phyloP scores from a whole-genome alignment of 2,888 invertebrate genomes.

The Scotopteryx bipunctaria region DNA sequence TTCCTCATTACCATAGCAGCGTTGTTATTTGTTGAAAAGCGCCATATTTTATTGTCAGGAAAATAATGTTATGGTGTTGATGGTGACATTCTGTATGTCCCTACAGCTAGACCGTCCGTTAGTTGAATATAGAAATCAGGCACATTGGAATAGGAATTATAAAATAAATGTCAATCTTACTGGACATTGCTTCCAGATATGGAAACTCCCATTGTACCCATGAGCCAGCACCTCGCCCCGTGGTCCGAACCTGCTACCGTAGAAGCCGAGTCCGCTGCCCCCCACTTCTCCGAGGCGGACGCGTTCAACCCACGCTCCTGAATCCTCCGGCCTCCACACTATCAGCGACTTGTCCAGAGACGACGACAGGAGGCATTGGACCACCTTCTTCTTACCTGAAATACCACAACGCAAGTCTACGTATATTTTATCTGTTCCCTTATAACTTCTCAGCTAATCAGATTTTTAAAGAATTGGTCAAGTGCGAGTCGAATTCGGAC shows the following conservation, averaged over 20 bases:
- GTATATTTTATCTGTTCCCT: too few relatives aligned
- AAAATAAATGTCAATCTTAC: constrained; percentile 47
- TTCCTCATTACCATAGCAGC: too few relatives aligned
- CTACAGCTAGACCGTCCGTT: too few relatives aligned
- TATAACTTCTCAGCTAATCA: too few relatives aligned
- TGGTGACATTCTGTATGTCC: too few relatives aligned
- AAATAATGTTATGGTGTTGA: too few relatives aligned
- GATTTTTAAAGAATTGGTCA: too few relatives aligned
- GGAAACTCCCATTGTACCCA: constrained; percentile 96
- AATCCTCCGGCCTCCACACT: constrained; percentile 89
- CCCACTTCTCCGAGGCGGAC: constrained; percentile 96
- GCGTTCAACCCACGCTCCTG: constrained; percentile 91
- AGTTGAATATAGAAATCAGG: too few relatives aligned
- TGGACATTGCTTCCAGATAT: constrained; percentile 88
- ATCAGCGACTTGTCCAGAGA: constrained; percentile 97
- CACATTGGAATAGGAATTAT: background rate
- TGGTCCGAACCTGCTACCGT: constrained; percentile 91
- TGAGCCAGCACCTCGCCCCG: constrained; percentile 90
- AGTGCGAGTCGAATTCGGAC: too few relatives aligned
- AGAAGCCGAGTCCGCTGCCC: constrained; percentile 96
- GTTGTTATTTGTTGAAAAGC: too few relatives aligned
- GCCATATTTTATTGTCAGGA: too few relatives aligned
- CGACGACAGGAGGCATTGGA: constrained; percentile 87
- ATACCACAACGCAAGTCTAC: too few relatives aligned
- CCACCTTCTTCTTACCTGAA: constrained; percentile 24